phyloP scores from a whole-genome alignment of 2,113 vertebrate genomes.

The Paraplagusia blochii region DNA sequence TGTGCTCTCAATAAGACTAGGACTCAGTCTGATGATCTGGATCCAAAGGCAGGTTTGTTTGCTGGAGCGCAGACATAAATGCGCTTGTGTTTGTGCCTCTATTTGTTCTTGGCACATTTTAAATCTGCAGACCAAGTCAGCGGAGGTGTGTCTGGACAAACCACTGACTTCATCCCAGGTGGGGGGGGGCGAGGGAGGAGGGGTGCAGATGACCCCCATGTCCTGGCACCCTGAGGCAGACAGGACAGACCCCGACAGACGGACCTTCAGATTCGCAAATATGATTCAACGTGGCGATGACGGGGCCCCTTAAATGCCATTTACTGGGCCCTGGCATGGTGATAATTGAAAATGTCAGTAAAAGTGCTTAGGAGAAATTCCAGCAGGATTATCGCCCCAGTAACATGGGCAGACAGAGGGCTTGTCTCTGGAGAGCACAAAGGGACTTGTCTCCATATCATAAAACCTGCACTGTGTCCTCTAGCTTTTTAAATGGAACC shows the following conservation, averaged over 20 bases:
- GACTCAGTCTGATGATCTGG: constrained; percentile 56
- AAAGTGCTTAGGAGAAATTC: constrained; percentile 77
- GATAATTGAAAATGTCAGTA: constrained; percentile 78
- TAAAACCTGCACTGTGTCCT: constrained; percentile 71
- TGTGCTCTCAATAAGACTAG: constrained; percentile 59
- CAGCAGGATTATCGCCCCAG: constrained; percentile 75
- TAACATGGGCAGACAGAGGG: constrained; percentile 73
- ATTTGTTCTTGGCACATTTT: neutral
- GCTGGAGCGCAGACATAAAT: constrained; percentile 10
- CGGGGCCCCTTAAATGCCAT: constrained; percentile 68
- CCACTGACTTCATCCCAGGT: constrained; percentile 30
- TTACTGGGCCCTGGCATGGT: constrained; percentile 69
- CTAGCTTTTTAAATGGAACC: constrained; percentile 60
- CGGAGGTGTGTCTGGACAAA: constrained; percentile 19
- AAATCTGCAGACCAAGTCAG: constrained; percentile 7
- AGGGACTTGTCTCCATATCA: constrained; percentile 76
- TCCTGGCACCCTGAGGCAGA: constrained; percentile 33
- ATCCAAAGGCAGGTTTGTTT: constrained; percentile 55
- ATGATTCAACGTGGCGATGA: constrained; percentile 71
- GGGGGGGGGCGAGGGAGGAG: neutral
- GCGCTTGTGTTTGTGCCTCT: constrained; percentile 11
- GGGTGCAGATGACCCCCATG: constrained; percentile 20
- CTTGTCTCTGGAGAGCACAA: constrained; percentile 71
- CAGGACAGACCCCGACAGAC: constrained; percentile 42
- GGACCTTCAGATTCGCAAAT: constrained; percentile 62